Conservation (phyloP, 2,888 invertebrate species). For the Ophion ellenae region DNA sequence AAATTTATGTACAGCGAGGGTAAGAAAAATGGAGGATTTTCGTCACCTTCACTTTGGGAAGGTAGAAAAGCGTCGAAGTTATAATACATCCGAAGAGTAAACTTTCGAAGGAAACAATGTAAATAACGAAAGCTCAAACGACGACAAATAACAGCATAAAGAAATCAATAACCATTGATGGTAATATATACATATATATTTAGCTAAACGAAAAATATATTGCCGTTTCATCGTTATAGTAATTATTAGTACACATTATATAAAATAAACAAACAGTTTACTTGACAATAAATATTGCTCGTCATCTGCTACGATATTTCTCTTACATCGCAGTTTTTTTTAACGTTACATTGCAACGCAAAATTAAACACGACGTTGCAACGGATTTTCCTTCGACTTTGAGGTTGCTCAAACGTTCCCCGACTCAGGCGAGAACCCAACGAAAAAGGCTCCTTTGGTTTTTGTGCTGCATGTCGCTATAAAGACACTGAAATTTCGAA, state of each 20-base stretch:
- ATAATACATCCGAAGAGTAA: background rate
- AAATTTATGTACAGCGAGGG: constrained; percentile 36
- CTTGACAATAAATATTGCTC: too few relatives aligned
- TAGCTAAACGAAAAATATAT: too few relatives aligned
- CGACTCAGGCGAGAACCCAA: constrained; percentile 28
- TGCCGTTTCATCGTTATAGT: too few relatives aligned
- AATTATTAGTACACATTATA: too few relatives aligned
- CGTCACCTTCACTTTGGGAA: constrained; percentile 21
- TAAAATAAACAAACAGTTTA: too few relatives aligned
- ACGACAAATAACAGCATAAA: background rate
- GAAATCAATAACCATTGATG: background rate
- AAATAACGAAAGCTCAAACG: background rate
- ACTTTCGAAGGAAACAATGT: background rate
- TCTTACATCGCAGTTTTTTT: too few relatives aligned
- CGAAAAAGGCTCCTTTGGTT: constrained; percentile 44
- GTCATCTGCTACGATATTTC: too few relatives aligned
- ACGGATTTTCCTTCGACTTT: constrained; percentile 9
- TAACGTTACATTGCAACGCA: too few relatives aligned
- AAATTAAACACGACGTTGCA: background rate
- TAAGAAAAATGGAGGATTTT: constrained; percentile 70
- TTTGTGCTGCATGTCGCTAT: constrained; percentile 58
- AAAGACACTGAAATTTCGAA: constrained; percentile 80
- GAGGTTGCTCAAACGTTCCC: constrained; percentile 3
- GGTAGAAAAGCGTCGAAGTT: constrained; percentile 10
- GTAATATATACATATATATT: too few relatives aligned